Evolutionary conservation across 2,888 invertebrate genomes (phyloP).

Genomic region (Ferdinandea cuprea): DNA sequence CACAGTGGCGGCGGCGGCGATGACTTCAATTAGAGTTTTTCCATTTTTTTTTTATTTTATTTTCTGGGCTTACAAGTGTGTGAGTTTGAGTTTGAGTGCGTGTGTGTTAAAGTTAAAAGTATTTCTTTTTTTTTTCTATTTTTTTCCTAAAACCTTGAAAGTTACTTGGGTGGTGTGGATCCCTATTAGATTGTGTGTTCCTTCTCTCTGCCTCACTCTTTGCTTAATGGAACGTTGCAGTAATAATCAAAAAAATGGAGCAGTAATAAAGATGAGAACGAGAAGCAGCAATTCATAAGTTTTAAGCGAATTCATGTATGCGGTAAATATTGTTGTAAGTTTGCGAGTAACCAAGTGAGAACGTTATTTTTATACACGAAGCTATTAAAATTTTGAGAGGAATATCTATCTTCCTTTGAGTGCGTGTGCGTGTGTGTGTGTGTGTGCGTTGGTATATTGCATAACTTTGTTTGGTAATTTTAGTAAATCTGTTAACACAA

Average conservation of each 20-base stretch:
- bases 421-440: too few species aligned
- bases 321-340: constrained; percentile 9
- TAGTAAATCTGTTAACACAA: too few species aligned
- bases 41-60: constrained; percentile 23
- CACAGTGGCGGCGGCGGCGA: constrained; percentile 50
- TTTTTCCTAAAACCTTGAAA: constrained; percentile 45
- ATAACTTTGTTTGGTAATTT: too few species aligned
- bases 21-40: constrained; percentile 68
- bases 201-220: constrained; percentile 8
- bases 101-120: constrained; percentile 51
- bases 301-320: constrained; percentile 15
- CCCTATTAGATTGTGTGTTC: constrained; percentile 23
- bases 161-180: constrained; percentile 26
- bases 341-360: not conserved
- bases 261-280: not conserved
- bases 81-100: not conserved
- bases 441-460: too few species aligned
- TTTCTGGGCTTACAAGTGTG: not conserved
- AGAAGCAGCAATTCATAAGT: not conserved
- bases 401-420: not conserved
- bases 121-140: constrained; percentile 55
- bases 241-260: constrained; percentile 16
- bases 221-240: constrained; percentile 52
- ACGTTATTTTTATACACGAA: not conserved
- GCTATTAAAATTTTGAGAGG: not conserved